These are phyloP conservation scores for Epinephelus fuscoguttatus DNA, from an alignment of 2,113 vertebrate genomes.

Conservation along the genomic window DNA sequence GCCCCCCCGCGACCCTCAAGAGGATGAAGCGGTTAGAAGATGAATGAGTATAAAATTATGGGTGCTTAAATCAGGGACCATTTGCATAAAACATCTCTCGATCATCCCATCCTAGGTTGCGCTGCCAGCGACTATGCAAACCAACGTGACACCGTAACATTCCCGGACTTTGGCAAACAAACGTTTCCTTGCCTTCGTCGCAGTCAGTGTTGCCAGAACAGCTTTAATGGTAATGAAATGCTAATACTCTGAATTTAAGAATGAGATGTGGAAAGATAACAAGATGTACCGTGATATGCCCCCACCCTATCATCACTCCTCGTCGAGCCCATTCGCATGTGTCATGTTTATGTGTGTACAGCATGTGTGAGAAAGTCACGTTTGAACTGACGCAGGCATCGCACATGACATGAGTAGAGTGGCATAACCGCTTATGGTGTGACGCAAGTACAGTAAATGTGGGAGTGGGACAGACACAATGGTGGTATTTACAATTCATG, in stretches of 20 bases:
- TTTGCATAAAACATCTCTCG: slow-evolving; percentile 23
- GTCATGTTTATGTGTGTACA: slow-evolving; percentile 14
- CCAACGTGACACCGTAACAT: slow-evolving; percentile 1
- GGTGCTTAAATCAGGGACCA: not conserved
- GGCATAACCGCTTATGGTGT: not conserved
- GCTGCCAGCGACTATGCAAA: slow-evolving; percentile 16
- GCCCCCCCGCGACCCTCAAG: too few relatives aligned
- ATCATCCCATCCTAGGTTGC: not conserved
- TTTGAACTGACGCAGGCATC: slow-evolving; percentile 32
- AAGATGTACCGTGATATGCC: slow-evolving; percentile 44
- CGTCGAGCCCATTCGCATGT: not conserved
- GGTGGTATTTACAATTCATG: not conserved
- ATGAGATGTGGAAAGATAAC: slow-evolving; percentile 49
- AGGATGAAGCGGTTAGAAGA: too few relatives aligned
- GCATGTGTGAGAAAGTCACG: slow-evolving; percentile 13
- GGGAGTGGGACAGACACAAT: not conserved
- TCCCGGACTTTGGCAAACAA: slow-evolving; percentile 11
- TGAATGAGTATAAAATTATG: not conserved
- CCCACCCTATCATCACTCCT: not conserved
- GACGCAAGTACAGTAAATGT: not conserved
- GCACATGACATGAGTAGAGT: not conserved
- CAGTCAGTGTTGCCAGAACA: not conserved
- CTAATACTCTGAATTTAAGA: slow-evolving; percentile 42
- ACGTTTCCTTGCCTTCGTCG: not conserved
- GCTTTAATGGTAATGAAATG: slow-evolving; percentile 51